These are phyloP conservation scores for Oceanodroma leucorhoa DNA, from an alignment of 2,797 vertebrate species.

Conservation along the genomic window DNA sequence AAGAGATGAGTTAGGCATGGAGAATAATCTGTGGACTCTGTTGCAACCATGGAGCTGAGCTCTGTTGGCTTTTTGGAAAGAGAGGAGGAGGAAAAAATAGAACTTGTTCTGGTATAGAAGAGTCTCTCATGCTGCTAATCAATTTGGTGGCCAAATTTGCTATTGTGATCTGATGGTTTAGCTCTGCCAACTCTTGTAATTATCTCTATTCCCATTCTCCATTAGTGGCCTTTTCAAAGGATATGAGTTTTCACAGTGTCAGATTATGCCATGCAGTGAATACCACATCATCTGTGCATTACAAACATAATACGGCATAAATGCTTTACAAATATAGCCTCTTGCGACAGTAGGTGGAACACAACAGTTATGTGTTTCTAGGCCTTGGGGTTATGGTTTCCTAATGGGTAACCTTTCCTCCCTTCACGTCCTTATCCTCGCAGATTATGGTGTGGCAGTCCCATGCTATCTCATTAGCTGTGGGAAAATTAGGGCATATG, in stretches of 20 bases:
- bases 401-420: neutral
- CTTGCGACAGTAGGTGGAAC: neutral
- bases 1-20: neutral
- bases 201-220: slow-evolving; percentile 48
- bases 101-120: slow-evolving; percentile 40
- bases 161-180: slow-evolving; percentile 59
- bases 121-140: slow-evolving; percentile 51
- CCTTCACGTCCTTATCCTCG: neutral
- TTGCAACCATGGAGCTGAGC: neutral
- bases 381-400: neutral
- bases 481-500: neutral
- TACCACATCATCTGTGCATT: neutral
- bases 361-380: neutral
- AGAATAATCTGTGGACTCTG: neutral
- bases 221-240: slow-evolving; percentile 50
- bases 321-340: slow-evolving; percentile 20
- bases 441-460: neutral
- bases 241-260: slow-evolving; percentile 44
- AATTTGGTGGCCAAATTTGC: slow-evolving; percentile 45
- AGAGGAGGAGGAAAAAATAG: slow-evolving; percentile 17
- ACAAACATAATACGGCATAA: neutral
- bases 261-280: slow-evolving; percentile 15
- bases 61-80: neutral
- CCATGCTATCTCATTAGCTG: neutral
- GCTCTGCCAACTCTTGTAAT: slow-evolving; percentile 48